A percentile compares a stretch with the other conserved stretches of the same genome.
phyloP scores from a whole-genome alignment of 2,113 vertebrate genomes.

The Pogona vitticeps region DNA sequence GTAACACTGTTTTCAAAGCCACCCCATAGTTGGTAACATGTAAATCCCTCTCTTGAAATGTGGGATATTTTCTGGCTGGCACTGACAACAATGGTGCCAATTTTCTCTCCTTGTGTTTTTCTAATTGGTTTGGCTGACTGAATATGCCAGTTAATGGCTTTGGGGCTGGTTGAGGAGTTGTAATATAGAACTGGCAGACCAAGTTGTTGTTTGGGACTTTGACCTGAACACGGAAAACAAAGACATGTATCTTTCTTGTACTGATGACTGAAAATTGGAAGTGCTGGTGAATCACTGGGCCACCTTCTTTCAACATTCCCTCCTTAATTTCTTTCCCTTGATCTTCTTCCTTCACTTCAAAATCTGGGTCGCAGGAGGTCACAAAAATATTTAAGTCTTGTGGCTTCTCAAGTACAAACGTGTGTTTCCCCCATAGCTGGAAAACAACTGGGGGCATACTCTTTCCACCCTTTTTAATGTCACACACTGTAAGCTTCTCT shows the following conservation, averaged over 20 bases:
- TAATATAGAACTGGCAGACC: slow-evolving; percentile 80
- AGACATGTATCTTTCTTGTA: slow-evolving; percentile 78
- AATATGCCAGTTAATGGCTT: slow-evolving; percentile 77
- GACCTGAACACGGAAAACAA: slow-evolving; percentile 82
- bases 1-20: slow-evolving; percentile 88
- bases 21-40: slow-evolving; percentile 84
- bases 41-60: slow-evolving; percentile 83
- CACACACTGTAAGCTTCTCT: slow-evolving; percentile 84
- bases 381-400: slow-evolving; percentile 83
- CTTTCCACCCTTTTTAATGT: slow-evolving; percentile 82
- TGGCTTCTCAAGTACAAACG: slow-evolving; percentile 79
- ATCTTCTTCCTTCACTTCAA: slow-evolving; percentile 82
- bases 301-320: slow-evolving; percentile 82
- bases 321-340: slow-evolving; percentile 83
- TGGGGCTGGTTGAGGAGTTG: slow-evolving; percentile 84
- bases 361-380: slow-evolving; percentile 77
- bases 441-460: slow-evolving; percentile 88
- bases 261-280: slow-evolving; percentile 79
- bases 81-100: slow-evolving; percentile 75
- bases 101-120: slow-evolving; percentile 75
- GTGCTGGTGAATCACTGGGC: slow-evolving; percentile 78
- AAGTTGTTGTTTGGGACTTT: slow-evolving; percentile 67
- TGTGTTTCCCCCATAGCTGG: slow-evolving; percentile 93
- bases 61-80: slow-evolving; percentile 75
- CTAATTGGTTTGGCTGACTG: slow-evolving; percentile 55